These are phyloP conservation scores for Agrotis ipsilon DNA, from an alignment of 2,888 invertebrate genomes.

Conservation along the genomic window DNA sequence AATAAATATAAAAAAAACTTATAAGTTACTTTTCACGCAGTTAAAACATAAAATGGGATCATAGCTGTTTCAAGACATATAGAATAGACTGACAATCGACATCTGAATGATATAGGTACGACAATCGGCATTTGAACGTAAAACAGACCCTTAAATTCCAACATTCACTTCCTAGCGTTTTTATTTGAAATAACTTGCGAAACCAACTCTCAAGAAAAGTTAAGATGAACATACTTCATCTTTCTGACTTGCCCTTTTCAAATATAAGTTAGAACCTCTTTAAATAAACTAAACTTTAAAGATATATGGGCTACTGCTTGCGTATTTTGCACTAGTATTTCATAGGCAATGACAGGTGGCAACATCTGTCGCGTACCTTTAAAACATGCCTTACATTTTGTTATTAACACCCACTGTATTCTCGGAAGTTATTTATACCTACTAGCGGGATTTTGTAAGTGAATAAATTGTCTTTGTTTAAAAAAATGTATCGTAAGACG, in stretches of 20 bases:
- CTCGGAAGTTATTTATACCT: slow-evolving; percentile 10
- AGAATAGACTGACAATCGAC: background rate
- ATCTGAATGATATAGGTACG: background rate
- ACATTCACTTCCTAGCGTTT: background rate
- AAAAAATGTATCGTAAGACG: too few relatives aligned
- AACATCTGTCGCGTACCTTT: slow-evolving; percentile 31
- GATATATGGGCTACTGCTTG: slow-evolving; percentile 10
- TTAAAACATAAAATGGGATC: too few relatives aligned
- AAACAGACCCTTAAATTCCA: background rate
- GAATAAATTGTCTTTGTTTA: slow-evolving; percentile 4
- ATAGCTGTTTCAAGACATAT: too few relatives aligned
- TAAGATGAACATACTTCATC: background rate
- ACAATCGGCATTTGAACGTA: background rate
- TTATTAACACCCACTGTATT: slow-evolving; percentile 26
- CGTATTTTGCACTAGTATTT: slow-evolving; percentile 41
- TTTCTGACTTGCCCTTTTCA: slow-evolving; percentile 3
- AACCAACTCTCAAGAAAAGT: background rate
- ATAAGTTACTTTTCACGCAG: too few relatives aligned
- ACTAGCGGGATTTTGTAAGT: background rate
- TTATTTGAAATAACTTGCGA: background rate
- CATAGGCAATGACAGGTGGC: slow-evolving; percentile 44
- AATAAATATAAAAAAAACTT: too few relatives aligned
- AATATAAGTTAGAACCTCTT: slow-evolving; percentile 1
- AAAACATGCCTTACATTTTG: slow-evolving; percentile 37
- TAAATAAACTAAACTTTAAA: slow-evolving; percentile 14